Evolutionary conservation across 2,113 vertebrate species (phyloP).

Genomic region (Eulemur rufifrons): DNA sequence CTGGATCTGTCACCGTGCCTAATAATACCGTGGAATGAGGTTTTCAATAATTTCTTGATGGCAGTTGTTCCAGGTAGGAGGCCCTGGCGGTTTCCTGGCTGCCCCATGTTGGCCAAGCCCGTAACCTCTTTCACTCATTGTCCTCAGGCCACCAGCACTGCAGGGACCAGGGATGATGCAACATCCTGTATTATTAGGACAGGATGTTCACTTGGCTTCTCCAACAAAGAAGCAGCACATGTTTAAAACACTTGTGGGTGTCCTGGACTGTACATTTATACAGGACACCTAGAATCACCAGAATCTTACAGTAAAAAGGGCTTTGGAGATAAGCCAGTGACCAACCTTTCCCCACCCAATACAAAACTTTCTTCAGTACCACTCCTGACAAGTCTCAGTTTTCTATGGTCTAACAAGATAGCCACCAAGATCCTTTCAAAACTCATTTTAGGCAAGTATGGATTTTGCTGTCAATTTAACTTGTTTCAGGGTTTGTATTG

Average conservation of each 20-base stretch:
- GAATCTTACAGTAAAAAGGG: not conserved
- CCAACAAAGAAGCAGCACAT: not conserved
- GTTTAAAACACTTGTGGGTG: not conserved
- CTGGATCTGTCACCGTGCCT: not conserved
- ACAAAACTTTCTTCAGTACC: not conserved
- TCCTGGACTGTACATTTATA: not conserved
- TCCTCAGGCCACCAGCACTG: not conserved
- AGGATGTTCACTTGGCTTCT: constrained; percentile 13
- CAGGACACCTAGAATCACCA: not conserved
- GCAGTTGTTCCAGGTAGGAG: not conserved
- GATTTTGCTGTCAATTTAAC: not conserved
- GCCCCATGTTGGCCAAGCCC: not conserved
- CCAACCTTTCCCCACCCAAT: not conserved
- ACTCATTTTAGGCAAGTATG: not conserved
- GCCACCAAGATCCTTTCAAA: not conserved
- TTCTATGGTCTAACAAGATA: not conserved
- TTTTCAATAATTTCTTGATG: constrained; percentile 7
- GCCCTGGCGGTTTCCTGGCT: not conserved
- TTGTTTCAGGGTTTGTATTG: not conserved
- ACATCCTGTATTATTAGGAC: not conserved
- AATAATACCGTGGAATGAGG: not conserved
- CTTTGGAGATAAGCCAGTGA: not conserved
- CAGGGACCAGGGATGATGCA: not conserved
- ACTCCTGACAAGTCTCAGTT: not conserved
- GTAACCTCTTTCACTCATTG: not conserved